A percentile compares a stretch with the other conserved stretches of the same genome.
Evolutionary conservation across 2,888 invertebrate genomes (phyloP).

Genomic region (Eristalis pertinax): DNA sequence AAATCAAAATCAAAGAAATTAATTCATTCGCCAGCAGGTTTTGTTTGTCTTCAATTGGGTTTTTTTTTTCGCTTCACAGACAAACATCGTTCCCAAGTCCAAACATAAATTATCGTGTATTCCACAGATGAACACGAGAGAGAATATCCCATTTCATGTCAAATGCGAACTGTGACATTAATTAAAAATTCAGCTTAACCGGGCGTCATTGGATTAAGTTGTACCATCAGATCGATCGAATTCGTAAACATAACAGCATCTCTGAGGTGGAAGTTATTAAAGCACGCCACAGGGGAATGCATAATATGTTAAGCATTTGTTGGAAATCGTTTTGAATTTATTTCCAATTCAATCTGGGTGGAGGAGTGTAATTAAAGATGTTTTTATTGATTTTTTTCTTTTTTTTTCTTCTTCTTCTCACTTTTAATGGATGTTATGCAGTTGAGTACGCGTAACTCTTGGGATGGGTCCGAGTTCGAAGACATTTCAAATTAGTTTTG

Average conservation of each 20-base stretch:
- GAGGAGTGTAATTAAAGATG: conserved; percentile 3
- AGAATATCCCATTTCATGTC: conserved; percentile 11
- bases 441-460: background rate
- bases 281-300: background rate
- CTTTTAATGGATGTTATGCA: background rate
- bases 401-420: background rate
- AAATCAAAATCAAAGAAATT: background rate
- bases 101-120: conserved; percentile 20
- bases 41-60: background rate
- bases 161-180: conserved; percentile 46
- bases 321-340: conserved; percentile 7
- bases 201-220: conserved; percentile 40
- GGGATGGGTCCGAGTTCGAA: background rate
- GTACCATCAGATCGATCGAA: background rate
- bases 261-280: conserved; percentile 23
- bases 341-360: background rate
- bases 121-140: background rate
- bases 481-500: background rate
- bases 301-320: background rate
- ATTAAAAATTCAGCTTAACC: conserved; percentile 46
- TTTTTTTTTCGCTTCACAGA: background rate
- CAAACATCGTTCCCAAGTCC: background rate
- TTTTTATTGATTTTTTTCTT: background rate
- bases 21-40: conserved; percentile 5
- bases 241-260: conserved; percentile 25